Percentiles rank a stretch among this genome's conserved stretches.
These are phyloP conservation scores for Coregonus suidteri DNA, from an alignment of 2,797 vertebrate species.

Conservation along the genomic window DNA sequence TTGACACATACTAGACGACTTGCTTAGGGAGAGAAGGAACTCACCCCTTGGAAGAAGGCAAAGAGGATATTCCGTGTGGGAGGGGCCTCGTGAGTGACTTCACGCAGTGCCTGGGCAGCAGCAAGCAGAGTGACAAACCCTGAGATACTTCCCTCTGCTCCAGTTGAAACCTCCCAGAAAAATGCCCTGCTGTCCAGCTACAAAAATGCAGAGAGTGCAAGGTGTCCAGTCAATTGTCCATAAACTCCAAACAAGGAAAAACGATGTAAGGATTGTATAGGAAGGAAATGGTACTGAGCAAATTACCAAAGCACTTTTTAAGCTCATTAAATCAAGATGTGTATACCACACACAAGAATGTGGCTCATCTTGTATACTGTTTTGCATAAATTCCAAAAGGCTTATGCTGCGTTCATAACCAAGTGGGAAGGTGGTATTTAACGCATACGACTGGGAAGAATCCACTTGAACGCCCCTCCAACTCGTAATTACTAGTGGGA, in stretches of 20 bases:
- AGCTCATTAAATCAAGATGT: background rate
- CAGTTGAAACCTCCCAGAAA: slow-evolving; percentile 89
- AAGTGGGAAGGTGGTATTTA: too few relatives aligned
- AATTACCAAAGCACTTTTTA: background rate
- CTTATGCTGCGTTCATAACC: background rate
- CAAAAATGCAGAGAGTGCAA: background rate
- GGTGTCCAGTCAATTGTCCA: background rate
- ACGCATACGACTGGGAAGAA: too few relatives aligned
- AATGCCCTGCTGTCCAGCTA: slow-evolving; percentile 93
- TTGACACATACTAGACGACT: background rate
- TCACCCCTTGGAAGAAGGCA: slow-evolving; percentile 93
- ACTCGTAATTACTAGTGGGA: too few relatives aligned
- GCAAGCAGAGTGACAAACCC: slow-evolving; percentile 88
- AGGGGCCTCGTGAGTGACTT: slow-evolving; percentile 69
- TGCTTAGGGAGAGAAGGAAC: slow-evolving; percentile 37
- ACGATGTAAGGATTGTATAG: background rate
- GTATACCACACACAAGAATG: background rate
- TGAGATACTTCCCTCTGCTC: slow-evolving; percentile 82
- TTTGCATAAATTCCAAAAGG: background rate
- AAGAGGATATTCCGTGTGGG: slow-evolving; percentile 83
- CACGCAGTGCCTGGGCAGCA: slow-evolving; percentile 79
- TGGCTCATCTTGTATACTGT: background rate
- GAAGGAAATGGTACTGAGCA: background rate
- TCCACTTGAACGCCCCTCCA: too few relatives aligned
- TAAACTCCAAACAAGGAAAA: background rate